These are phyloP conservation scores for Deilephila porcellus DNA, from an alignment of 2,888 invertebrate species.

Conservation along the genomic window DNA sequence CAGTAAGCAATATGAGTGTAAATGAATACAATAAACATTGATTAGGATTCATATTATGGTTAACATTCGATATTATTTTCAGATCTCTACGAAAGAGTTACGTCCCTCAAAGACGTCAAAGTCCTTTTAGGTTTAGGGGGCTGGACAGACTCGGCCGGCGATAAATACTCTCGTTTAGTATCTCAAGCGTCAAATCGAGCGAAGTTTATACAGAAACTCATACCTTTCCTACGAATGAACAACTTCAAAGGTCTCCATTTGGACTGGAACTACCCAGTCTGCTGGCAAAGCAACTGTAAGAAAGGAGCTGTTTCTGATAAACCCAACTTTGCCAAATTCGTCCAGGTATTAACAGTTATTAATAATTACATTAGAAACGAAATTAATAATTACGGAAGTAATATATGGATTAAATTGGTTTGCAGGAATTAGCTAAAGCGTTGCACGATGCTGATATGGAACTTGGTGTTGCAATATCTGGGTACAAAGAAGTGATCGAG, in stretches of 20 bases:
- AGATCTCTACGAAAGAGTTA: conserved; percentile 92
- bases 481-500: conserved; percentile 95
- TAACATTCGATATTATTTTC: conserved; percentile 39
- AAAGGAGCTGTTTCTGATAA: conserved; percentile 92
- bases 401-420: conserved; percentile 23
- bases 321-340: conserved; percentile 90
- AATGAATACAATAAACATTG: neutral
- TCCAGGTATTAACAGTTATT: conserved; percentile 82
- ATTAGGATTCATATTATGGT: too few relatives aligned
- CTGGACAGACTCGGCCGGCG: conserved; percentile 96
- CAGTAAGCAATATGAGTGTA: conserved; percentile 81
- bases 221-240: conserved; percentile 89
- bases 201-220: conserved; percentile 88
- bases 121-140: conserved; percentile 95
- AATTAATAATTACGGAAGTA: neutral
- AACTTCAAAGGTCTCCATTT: conserved; percentile 94
- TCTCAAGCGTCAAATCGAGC: conserved; percentile 87
- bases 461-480: conserved; percentile 93
- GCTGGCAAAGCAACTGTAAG: conserved; percentile 95
- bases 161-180: conserved; percentile 93
- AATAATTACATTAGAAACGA: neutral
- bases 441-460: conserved; percentile 88
- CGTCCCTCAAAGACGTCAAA: conserved; percentile 86
- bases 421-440: conserved; percentile 87
- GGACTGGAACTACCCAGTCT: conserved; percentile 98